Conservation (phyloP, 2,888 invertebrate genomes). For the Conchocele bisecta region DNA sequence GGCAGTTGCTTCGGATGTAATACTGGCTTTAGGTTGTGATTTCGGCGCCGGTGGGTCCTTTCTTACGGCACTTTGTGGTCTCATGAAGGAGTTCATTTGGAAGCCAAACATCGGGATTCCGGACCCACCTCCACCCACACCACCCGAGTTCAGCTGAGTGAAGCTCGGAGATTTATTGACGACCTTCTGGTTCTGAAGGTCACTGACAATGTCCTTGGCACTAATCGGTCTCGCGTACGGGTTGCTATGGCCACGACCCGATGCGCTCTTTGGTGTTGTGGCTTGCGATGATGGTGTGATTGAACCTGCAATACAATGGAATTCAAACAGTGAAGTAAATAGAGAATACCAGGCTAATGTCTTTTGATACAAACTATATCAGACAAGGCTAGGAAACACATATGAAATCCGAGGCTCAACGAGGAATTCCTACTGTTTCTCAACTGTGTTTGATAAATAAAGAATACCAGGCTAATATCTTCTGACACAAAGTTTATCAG, state of each 20-base stretch:
- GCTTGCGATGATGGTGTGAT: neutral
- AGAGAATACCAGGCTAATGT: no score
- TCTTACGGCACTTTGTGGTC: slow-evolving; percentile 68
- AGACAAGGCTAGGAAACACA: no score
- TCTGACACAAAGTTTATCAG: no score
- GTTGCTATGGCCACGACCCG: slow-evolving; percentile 55
- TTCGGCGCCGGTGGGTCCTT: slow-evolving; percentile 48
- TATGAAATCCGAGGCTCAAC: no score
- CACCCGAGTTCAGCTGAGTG: slow-evolving; percentile 22
- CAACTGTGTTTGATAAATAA: no score
- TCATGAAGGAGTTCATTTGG: slow-evolving; percentile 71
- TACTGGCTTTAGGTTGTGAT: neutral
- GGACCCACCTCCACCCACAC: slow-evolving; percentile 22
- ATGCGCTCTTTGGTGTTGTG: slow-evolving; percentile 3
- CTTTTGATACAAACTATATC: no score
- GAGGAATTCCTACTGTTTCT: no score
- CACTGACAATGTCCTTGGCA: slow-evolving; percentile 76
- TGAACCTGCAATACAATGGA: no score
- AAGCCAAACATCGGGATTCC: slow-evolving; percentile 55
- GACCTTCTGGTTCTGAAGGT: slow-evolving; percentile 56
- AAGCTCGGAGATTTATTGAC: slow-evolving; percentile 57
- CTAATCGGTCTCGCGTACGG: slow-evolving; percentile 77
- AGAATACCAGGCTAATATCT: no score
- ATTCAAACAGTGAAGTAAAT: no score
- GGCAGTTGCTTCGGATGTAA: neutral